Conservation (phyloP, 2,797 vertebrate genomes). For the Notamacropus eugenii region DNA sequence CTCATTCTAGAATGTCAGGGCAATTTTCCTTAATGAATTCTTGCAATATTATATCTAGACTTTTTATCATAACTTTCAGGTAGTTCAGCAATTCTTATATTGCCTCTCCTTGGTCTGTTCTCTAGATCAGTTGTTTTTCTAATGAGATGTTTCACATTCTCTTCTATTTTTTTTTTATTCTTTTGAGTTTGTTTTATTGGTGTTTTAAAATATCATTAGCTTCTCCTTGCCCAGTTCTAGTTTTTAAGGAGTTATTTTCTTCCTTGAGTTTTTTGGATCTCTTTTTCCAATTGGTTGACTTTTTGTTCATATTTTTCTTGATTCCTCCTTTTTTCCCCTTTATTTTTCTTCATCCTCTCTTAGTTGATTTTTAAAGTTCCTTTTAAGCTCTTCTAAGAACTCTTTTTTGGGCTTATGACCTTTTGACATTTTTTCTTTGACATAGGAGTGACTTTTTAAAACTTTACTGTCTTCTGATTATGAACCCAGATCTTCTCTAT, state of each 20-base stretch:
- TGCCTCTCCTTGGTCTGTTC: neutral
- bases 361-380: neutral
- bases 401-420: neutral
- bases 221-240: neutral
- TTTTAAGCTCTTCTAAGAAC: neutral
- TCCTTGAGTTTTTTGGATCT: neutral
- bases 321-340: neutral
- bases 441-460: neutral
- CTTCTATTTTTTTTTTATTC: neutral
- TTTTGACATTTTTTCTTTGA: neutral
- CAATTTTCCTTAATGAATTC: too few species aligned
- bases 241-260: neutral
- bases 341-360: neutral
- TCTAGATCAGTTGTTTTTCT: neutral
- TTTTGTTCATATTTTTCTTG: neutral
- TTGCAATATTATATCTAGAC: too few species aligned
- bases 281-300: neutral
- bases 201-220: neutral
- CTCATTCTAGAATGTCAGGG: too few species aligned
- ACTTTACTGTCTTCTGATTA: neutral
- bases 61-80: neutral
- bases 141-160: neutral
- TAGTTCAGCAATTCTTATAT: neutral
- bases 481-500: neutral
- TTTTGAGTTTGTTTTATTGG: neutral